Conservation (phyloP, 2,888 invertebrate genomes). For the Drosophila putrida region DNA sequence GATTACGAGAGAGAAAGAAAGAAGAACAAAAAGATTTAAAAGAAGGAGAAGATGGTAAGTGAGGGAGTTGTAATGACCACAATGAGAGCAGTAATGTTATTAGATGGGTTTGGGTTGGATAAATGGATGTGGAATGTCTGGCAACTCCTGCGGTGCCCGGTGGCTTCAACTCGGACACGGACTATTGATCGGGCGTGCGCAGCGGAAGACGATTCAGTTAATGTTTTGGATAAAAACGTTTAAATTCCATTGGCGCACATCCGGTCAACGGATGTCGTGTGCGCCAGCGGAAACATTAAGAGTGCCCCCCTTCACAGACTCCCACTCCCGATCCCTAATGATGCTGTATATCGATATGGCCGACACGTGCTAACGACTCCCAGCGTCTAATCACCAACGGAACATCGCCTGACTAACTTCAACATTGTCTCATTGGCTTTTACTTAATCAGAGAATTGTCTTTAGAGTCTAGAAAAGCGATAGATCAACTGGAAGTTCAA, state of each 20-base stretch:
- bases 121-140: background rate
- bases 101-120: constrained; percentile 44
- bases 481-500: constrained; percentile 33
- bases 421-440: constrained; percentile 47
- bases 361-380: constrained; percentile 63
- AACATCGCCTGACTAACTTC: constrained; percentile 40
- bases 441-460: background rate
- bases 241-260: constrained; percentile 81
- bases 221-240: constrained; percentile 80
- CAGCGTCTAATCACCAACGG: constrained; percentile 62
- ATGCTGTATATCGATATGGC: constrained; percentile 51
- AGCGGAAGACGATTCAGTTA: constrained; percentile 78
- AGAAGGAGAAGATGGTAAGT: constrained; percentile 13
- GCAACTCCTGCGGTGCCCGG: constrained; percentile 60
- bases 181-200: constrained; percentile 75
- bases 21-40: background rate
- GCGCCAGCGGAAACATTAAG: constrained; percentile 84
- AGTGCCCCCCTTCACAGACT: constrained; percentile 32
- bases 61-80: constrained; percentile 57
- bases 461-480: constrained; percentile 3
- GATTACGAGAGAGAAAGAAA: constrained; percentile 47
- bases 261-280: constrained; percentile 82
- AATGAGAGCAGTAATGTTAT: constrained; percentile 78
- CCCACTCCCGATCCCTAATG: constrained; percentile 10
- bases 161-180: constrained; percentile 47